Conservation (phyloP, 2,113 vertebrate genomes). For the Anthoscopus minutus region DNA sequence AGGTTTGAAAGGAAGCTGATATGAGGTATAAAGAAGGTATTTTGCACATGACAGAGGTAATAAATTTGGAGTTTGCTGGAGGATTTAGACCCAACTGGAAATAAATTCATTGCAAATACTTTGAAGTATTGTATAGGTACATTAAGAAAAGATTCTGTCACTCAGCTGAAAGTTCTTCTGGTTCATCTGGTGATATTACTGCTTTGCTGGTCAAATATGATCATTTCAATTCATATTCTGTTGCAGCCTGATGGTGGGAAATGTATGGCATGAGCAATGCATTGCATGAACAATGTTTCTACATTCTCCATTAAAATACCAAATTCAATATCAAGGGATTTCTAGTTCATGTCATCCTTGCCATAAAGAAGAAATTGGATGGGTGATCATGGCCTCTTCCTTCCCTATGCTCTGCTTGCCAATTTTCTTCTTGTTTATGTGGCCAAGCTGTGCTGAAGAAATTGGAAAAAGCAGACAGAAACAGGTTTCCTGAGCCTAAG, state of each 20-base stretch:
- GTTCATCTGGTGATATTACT: neutral
- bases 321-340: neutral
- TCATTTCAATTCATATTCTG: neutral
- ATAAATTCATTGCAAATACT: conserved; percentile 22
- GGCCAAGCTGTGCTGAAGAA: neutral
- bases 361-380: neutral
- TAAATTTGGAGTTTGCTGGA: conserved; percentile 35
- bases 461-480: neutral
- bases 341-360: neutral
- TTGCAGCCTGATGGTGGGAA: neutral
- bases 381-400: neutral
- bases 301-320: neutral
- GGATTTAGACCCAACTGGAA: conserved; percentile 19
- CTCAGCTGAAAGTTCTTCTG: neutral
- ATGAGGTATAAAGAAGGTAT: conserved; percentile 10
- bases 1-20: conserved; percentile 36
- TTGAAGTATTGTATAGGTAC: neutral
- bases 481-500: neutral
- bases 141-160: neutral
- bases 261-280: neutral
- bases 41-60: conserved; percentile 10
- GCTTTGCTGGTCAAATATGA: neutral
- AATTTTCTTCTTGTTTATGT: neutral
- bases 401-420: neutral
- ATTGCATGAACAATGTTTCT: neutral